A percentile compares a stretch with the other conserved stretches of the same genome.
Evolutionary conservation across 1,140 invertebrate genomes (phyloP).

Genomic region (Zaprionus ornatus): DNA sequence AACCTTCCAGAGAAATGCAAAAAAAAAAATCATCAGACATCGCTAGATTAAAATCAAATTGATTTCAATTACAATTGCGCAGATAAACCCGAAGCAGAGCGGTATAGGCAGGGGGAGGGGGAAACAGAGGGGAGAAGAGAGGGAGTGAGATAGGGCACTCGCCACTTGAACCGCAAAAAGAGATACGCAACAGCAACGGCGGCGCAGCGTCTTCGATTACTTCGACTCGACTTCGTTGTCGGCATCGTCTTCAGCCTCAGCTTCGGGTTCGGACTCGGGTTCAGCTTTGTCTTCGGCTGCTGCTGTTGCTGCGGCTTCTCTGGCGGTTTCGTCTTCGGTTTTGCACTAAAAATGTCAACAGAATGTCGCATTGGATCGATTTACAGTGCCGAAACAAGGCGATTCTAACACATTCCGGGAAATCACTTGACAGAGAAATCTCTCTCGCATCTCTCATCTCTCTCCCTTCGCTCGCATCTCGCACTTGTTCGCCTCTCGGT

Average conservation of each 20-base stretch:
- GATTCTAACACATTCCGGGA: conserved; percentile 67
- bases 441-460: conserved; percentile 9
- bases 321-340: conserved; percentile 19
- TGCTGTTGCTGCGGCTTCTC: too few relatives aligned
- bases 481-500: conserved; percentile 43
- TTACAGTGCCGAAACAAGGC: conserved; percentile 59
- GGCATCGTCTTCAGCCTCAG: too few relatives aligned
- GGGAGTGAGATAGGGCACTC: not conserved
- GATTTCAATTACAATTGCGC: not conserved
- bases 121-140: not conserved
- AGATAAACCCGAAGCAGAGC: not conserved
- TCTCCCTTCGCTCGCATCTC: not conserved
- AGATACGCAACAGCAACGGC: not conserved
- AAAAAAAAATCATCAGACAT: not conserved
- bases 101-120: not conserved
- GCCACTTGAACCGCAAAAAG: not conserved
- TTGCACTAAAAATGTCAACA: conserved; percentile 76
- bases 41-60: not conserved
- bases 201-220: not conserved
- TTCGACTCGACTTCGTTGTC: not conserved
- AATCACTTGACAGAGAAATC: conserved; percentile 65
- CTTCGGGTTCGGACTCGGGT: too few relatives aligned
- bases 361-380: conserved; percentile 62
- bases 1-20: conserved; percentile 1
- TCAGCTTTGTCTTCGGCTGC: not conserved